These are phyloP conservation scores for Nesospiza acunhae DNA, from an alignment of 2,113 vertebrate species.

Conservation along the genomic window DNA sequence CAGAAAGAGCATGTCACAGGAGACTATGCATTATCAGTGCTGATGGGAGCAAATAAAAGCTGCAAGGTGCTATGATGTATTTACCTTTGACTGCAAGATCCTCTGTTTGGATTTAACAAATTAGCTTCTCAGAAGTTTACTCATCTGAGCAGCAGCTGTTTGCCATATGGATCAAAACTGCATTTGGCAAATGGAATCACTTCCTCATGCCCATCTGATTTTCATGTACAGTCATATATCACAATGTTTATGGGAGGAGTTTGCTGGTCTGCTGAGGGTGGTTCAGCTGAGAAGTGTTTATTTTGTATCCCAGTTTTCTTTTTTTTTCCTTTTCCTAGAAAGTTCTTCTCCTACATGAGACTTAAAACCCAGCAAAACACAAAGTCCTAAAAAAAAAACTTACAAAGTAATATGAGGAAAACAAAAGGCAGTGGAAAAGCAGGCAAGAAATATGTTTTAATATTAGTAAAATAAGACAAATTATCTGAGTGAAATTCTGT, in stretches of 20 bases:
- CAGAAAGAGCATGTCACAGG: not conserved
- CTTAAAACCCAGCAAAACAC: not conserved
- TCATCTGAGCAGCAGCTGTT: slow-evolving; percentile 53
- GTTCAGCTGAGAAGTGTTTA: slow-evolving; percentile 14
- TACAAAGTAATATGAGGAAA: not conserved
- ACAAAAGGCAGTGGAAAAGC: not conserved
- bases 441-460: not conserved
- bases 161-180: slow-evolving; percentile 51
- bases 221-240: slow-evolving; percentile 30
- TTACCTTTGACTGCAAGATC: not conserved
- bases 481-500: not conserved
- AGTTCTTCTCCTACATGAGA: not conserved
- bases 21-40: not conserved
- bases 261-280: not conserved
- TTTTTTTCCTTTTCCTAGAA: not conserved
- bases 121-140: slow-evolving; percentile 23
- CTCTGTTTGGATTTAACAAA: slow-evolving; percentile 11
- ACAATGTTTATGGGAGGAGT: slow-evolving; percentile 4
- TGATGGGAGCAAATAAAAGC: not conserved
- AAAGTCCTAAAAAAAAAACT: not conserved
- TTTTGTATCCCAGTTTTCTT: not conserved
- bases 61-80: not conserved
- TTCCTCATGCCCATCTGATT: slow-evolving; percentile 57
- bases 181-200: slow-evolving; percentile 16
- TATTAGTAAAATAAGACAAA: not conserved